These are phyloP conservation scores for Nothoprocta perdicaria DNA, from an alignment of 2,113 vertebrate genomes.

Conservation along the genomic window DNA sequence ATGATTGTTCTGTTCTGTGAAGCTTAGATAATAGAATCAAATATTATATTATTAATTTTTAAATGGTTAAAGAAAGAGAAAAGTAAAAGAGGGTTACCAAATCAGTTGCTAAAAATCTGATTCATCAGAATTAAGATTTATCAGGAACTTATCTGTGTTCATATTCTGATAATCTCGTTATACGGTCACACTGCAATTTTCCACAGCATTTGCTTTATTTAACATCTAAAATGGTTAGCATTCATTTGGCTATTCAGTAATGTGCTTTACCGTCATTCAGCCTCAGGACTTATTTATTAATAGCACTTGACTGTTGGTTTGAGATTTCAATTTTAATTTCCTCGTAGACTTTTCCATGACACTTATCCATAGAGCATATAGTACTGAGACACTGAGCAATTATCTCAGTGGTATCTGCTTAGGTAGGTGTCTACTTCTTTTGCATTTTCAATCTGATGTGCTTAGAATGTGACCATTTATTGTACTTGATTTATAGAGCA, in stretches of 20 bases:
- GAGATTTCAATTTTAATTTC: not conserved
- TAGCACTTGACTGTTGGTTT: not conserved
- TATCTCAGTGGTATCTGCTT: not conserved
- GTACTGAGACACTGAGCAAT: not conserved
- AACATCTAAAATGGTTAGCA: not conserved
- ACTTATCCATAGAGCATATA: not conserved
- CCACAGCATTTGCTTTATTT: not conserved
- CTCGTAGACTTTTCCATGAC: not conserved
- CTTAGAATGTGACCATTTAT: not conserved
- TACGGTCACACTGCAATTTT: not conserved
- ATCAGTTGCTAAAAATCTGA: not conserved
- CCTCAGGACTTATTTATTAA: not conserved
- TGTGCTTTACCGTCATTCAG: slow-evolving; percentile 27
- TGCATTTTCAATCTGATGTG: not conserved
- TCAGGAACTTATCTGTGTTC: not conserved
- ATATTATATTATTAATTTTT: not conserved
- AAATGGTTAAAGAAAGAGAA: not conserved
- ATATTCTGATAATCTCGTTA: not conserved
- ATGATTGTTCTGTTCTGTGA: not conserved
- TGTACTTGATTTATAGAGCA: not conserved
- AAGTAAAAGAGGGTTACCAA: not conserved
- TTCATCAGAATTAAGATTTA: not conserved
- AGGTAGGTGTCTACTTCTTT: not conserved
- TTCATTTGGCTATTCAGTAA: not conserved
- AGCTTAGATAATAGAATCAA: not conserved